Percentiles rank a stretch among this genome's conserved stretches.
Conservation (phyloP, 1,140 invertebrate genomes). For the Drosophila sechellia region DNA sequence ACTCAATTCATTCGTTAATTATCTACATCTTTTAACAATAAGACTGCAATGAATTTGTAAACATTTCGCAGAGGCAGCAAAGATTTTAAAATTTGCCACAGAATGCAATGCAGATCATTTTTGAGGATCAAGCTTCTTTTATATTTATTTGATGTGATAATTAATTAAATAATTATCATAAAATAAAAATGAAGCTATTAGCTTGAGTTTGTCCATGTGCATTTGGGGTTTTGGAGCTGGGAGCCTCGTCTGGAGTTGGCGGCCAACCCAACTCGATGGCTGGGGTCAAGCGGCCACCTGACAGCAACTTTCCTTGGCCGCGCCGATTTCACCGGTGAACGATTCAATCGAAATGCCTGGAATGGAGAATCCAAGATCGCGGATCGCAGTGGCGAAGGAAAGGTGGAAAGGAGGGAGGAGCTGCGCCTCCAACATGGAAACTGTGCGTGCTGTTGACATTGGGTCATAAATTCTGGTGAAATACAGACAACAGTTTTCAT, state of each 20-base stretch:
- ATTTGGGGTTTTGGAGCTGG: slow-evolving; percentile 1
- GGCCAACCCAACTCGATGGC: slow-evolving; percentile 20
- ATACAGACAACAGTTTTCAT: slow-evolving; percentile 62
- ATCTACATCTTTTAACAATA: no score
- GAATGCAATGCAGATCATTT: not conserved
- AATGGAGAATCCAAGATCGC: slow-evolving; percentile 2
- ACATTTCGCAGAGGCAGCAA: no score
- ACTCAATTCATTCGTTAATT: not conserved
- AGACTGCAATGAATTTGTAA: not conserved
- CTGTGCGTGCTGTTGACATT: slow-evolving; percentile 71
- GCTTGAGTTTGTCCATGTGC: not conserved
- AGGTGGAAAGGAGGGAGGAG: not conserved
- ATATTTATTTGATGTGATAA: not conserved
- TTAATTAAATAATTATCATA: no score
- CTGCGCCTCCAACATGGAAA: slow-evolving; percentile 1
- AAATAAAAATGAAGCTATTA: not conserved
- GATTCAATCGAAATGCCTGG: slow-evolving; percentile 43
- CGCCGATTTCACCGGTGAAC: slow-evolving; percentile 69
- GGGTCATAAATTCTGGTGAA: slow-evolving; percentile 65
- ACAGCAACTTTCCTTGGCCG: slow-evolving; percentile 63
- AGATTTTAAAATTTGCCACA: no score
- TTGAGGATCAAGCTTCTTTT: no score
- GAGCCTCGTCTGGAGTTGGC: not conserved
- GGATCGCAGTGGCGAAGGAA: not conserved
- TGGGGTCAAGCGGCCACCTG: slow-evolving; percentile 42